Evolutionary conservation across 2,113 vertebrate genomes (phyloP).

Genomic region (Chaetorhynchus papuensis): DNA sequence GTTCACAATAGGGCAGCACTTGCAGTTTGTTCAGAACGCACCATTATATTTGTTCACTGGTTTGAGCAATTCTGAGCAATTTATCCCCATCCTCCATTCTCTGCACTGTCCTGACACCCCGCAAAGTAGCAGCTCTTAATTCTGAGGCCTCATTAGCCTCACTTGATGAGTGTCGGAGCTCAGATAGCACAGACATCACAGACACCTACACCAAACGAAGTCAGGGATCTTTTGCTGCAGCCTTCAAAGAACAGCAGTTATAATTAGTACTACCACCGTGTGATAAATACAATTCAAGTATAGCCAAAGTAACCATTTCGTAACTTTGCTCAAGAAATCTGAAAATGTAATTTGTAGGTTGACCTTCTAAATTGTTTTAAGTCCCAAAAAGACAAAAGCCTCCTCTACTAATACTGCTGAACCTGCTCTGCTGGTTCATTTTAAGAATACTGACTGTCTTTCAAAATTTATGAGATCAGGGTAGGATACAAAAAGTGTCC

Average conservation of each 20-base stretch:
- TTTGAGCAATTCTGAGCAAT: constrained; percentile 5
- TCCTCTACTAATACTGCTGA: not conserved
- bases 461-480: not conserved
- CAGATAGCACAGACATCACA: not conserved
- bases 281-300: not conserved
- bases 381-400: not conserved
- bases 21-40: not conserved
- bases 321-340: not conserved
- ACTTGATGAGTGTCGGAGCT: not conserved
- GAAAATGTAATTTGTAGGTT: not conserved
- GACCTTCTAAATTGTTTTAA: not conserved
- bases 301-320: not conserved
- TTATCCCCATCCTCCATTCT: not conserved
- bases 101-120: not conserved
- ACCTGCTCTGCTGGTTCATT: not conserved
- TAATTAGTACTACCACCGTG: not conserved
- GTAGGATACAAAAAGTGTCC: not conserved
- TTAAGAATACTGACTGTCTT: not conserved
- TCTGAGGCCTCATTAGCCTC: constrained; percentile 7
- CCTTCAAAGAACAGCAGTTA: not conserved
- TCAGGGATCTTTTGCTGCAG: not conserved
- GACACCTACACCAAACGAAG: not conserved
- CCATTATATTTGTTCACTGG: not conserved
- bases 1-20: not conserved
- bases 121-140: not conserved